Percentiles rank a stretch among this genome's conserved stretches.
These are phyloP conservation scores for Manis crassicaudata DNA, from an alignment of 2,797 vertebrate genomes.

Conservation along the genomic window DNA sequence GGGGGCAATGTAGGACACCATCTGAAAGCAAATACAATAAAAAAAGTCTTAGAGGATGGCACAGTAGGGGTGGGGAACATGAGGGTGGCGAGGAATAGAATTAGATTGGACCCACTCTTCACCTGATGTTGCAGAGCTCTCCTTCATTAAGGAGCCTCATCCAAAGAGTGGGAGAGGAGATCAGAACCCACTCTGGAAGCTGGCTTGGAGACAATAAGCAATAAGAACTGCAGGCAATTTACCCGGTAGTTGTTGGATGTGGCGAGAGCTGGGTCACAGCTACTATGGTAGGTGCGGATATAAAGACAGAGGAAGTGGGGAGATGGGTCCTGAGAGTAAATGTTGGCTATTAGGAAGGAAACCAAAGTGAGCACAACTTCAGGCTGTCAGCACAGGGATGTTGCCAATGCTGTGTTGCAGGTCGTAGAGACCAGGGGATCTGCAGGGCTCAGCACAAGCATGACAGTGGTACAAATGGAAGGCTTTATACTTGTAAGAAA, in stretches of 20 bases:
- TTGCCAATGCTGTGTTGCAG: background rate
- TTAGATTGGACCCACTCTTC: background rate
- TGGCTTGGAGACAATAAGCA: background rate
- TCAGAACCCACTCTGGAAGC: background rate
- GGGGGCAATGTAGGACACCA: background rate
- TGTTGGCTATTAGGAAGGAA: background rate
- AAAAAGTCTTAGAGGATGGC: background rate
- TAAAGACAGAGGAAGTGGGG: background rate
- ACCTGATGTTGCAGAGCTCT: background rate
- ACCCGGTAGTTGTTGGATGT: background rate
- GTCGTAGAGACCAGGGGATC: background rate
- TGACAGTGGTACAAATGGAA: background rate
- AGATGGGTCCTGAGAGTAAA: background rate
- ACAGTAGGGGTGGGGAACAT: fast-evolving
- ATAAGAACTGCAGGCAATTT: background rate
- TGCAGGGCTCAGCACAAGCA: background rate
- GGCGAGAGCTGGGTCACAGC: background rate
- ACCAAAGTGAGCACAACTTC: background rate
- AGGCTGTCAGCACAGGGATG: background rate
- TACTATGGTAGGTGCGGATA: background rate
- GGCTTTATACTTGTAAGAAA: background rate
- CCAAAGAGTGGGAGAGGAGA: background rate
- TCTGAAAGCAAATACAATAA: background rate
- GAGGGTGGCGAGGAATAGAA: background rate
- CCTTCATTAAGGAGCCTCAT: background rate